phyloP scores from a whole-genome alignment of 2,888 invertebrate species.

The Siphlonurus alternatus region DNA sequence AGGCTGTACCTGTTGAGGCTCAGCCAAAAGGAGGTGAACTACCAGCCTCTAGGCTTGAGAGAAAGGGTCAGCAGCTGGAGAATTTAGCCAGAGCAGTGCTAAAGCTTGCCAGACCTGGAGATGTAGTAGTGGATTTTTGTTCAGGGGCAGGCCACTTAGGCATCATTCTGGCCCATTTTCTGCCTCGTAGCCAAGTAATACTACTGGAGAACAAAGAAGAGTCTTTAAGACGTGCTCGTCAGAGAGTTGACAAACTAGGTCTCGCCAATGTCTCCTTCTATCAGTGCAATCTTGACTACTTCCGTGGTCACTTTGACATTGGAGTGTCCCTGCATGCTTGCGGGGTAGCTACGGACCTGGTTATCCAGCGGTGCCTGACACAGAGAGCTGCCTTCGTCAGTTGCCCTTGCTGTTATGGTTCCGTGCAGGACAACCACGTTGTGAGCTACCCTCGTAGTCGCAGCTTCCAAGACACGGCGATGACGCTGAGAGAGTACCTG shows the following conservation, averaged over 20 bases:
- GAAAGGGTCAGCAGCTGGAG: slow-evolving; percentile 77
- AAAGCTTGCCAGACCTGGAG: slow-evolving; percentile 45
- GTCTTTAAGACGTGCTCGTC: slow-evolving; percentile 56
- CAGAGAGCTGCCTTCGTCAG: slow-evolving; percentile 67
- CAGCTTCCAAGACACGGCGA: slow-evolving; percentile 17
- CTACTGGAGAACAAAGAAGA: slow-evolving; percentile 85
- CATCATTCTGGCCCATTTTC: slow-evolving; percentile 58
- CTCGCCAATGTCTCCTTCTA: slow-evolving; percentile 57
- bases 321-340: slow-evolving; percentile 87
- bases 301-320: slow-evolving; percentile 57
- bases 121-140: slow-evolving; percentile 82
- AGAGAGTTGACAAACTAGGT: slow-evolving; percentile 45
- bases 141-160: slow-evolving; percentile 89
- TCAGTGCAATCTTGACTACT: slow-evolving; percentile 85
- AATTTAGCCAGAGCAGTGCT: slow-evolving; percentile 62
- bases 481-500: slow-evolving; percentile 43
- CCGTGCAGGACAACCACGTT: slow-evolving; percentile 62
- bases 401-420: slow-evolving; percentile 91
- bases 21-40: slow-evolving; percentile 64
- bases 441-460: slow-evolving; percentile 66
- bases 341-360: slow-evolving; percentile 86
- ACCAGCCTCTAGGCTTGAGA: slow-evolving; percentile 49
- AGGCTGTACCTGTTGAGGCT: slow-evolving; percentile 48
- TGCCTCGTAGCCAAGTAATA: slow-evolving; percentile 62
- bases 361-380: slow-evolving; percentile 63